Percentiles rank a stretch among this genome's conserved stretches.
Conservation (phyloP, 2,888 invertebrate genomes). For the Chymomyza caudatula region DNA sequence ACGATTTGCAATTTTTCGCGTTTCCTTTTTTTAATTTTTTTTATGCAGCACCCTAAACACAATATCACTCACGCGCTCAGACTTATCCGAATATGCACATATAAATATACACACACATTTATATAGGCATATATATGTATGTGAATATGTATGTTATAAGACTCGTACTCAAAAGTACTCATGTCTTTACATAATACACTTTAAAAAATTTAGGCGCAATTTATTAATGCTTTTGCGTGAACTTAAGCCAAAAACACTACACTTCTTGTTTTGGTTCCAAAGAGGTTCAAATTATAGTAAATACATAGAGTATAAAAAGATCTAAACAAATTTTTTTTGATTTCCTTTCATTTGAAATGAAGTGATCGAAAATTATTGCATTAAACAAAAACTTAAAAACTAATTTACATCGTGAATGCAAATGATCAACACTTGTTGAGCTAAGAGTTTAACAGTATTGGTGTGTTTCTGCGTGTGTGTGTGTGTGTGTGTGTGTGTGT, state of each 20-base stretch:
- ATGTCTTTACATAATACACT: slow-evolving; percentile 21
- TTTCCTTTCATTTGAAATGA: background rate
- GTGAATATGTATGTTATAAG: background rate
- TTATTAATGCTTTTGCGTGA: background rate
- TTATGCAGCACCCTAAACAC: slow-evolving; percentile 77
- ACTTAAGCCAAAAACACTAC: background rate
- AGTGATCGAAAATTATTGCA: slow-evolving; percentile 28
- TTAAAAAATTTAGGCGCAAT: slow-evolving; percentile 4
- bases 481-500: slow-evolving; percentile 20
- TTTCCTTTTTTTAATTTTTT: slow-evolving; percentile 38
- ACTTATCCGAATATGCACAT: slow-evolving; percentile 76
- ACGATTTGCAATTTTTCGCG: slow-evolving; percentile 30
- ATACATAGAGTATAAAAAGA: background rate
- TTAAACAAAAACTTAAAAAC: slow-evolving; percentile 54
- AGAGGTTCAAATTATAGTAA: background rate
- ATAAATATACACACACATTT: slow-evolving; percentile 26
- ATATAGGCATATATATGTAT: background rate
- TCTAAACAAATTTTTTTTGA: background rate
- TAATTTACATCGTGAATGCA: slow-evolving; percentile 28
- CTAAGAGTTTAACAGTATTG: background rate
- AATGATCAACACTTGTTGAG: background rate
- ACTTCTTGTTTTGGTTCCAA: background rate
- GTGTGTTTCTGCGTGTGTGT: slow-evolving; percentile 10
- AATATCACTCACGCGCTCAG: slow-evolving; percentile 78
- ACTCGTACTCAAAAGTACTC: too few relatives aligned